Evolutionary conservation across 2,113 vertebrate species (phyloP).

Genomic region (Channa maculata): DNA sequence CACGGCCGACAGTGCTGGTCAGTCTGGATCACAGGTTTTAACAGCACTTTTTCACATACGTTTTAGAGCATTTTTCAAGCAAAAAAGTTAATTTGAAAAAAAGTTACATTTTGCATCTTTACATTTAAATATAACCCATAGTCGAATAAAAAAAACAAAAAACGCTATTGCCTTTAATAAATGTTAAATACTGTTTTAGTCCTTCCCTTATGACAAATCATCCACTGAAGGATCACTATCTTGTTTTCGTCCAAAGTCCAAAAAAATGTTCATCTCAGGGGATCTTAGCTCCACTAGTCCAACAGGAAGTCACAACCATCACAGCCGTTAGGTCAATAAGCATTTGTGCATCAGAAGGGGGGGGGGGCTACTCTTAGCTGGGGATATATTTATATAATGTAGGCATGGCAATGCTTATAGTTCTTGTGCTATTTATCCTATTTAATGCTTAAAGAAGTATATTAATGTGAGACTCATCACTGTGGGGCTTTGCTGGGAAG

Average conservation of each 20-base stretch:
- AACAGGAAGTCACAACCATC: conserved; percentile 71
- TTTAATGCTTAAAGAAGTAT: neutral
- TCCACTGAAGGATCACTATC: conserved; percentile 48
- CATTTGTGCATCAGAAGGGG: conserved; percentile 44
- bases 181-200: conserved; percentile 8
- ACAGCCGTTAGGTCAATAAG: conserved; percentile 74
- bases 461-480: conserved; percentile 2
- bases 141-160: neutral
- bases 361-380: conserved; percentile 48
- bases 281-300: conserved; percentile 65
- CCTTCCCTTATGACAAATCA: conserved; percentile 37
- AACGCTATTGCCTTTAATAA: neutral
- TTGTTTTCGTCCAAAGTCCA: conserved; percentile 63
- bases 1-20: too few species aligned
- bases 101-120: too few species aligned
- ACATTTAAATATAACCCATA: neutral
- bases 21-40: too few species aligned
- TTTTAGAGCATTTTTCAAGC: too few species aligned
- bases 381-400: conserved; percentile 38
- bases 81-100: too few species aligned
- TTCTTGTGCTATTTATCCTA: conserved; percentile 16
- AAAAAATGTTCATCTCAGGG: conserved; percentile 61
- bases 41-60: too few species aligned
- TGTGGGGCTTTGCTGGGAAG: conserved; percentile 1
- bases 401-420: conserved; percentile 30